A percentile compares a stretch with the other conserved stretches of the same genome.
These are phyloP conservation scores for Tolypeutes matacus DNA, from an alignment of 2,797 vertebrate species.

Conservation along the genomic window DNA sequence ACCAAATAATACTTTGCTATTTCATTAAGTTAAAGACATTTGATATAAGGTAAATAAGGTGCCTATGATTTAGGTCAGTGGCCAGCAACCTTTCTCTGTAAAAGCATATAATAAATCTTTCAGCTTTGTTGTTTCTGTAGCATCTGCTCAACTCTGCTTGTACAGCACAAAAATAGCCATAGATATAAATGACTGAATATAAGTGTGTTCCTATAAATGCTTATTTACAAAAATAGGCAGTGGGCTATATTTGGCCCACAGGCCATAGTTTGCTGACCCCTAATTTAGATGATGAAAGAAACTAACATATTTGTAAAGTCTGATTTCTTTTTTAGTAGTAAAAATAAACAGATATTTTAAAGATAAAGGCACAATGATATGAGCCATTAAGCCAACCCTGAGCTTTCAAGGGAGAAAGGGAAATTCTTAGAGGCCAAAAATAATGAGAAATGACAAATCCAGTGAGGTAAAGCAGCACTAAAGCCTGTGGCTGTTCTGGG, in stretches of 20 bases:
- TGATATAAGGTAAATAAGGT: conserved; percentile 28
- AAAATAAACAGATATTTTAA: not conserved
- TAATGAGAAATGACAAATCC: not conserved
- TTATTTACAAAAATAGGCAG: not conserved
- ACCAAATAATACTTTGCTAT: conserved; percentile 2
- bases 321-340: not conserved
- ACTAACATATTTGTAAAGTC: not conserved
- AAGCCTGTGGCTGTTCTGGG: not conserved
- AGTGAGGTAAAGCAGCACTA: not conserved
- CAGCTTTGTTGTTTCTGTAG: not conserved
- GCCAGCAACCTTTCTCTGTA: not conserved
- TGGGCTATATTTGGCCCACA: not conserved
- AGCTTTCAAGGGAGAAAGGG: conserved; percentile 14
- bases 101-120: conserved; percentile 31
- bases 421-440: not conserved
- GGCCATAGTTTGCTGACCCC: not conserved
- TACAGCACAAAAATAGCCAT: conserved; percentile 1
- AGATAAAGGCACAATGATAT: not conserved
- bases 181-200: not conserved
- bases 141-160: not conserved
- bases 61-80: conserved; percentile 8
- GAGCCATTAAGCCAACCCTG: not conserved
- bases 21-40: conserved; percentile 43
- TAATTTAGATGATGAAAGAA: not conserved
- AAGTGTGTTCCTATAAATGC: not conserved